Evolutionary conservation across 2,888 invertebrate species (phyloP).

Genomic region (Chymomyza caudatula): DNA sequence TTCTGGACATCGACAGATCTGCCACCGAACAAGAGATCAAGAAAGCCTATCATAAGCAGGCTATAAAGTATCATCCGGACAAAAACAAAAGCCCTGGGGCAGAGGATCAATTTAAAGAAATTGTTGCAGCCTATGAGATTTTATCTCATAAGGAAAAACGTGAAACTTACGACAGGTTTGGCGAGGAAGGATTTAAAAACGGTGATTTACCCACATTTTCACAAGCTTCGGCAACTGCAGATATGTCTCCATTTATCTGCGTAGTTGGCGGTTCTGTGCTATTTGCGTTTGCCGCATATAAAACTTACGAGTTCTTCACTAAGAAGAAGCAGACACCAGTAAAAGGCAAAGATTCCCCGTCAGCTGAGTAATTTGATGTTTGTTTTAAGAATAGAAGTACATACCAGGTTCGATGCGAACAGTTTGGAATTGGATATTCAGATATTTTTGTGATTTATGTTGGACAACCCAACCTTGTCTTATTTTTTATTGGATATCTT

Average conservation of each 20-base stretch:
- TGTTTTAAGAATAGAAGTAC: background rate
- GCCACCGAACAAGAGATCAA: constrained; percentile 18
- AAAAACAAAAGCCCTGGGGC: constrained; percentile 34
- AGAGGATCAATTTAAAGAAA: constrained; percentile 39
- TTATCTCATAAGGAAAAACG: constrained; percentile 53
- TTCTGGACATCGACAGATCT: constrained; percentile 24
- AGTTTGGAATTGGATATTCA: too few relatives aligned
- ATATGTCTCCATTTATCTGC: constrained; percentile 54
- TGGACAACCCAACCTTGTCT: too few relatives aligned
- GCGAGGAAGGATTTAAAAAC: constrained; percentile 46
- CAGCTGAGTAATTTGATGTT: constrained; percentile 7
- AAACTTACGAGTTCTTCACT: constrained; percentile 52
- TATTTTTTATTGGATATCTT: too few relatives aligned
- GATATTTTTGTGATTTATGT: too few relatives aligned
- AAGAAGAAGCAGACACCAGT: constrained; percentile 38
- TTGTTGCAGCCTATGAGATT: constrained; percentile 51
- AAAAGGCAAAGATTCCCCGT: constrained; percentile 34
- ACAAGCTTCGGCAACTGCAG: constrained; percentile 34
- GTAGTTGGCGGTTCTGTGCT: constrained; percentile 54
- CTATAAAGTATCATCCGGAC: constrained; percentile 27
- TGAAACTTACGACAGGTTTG: constrained; percentile 40
- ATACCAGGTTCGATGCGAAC: background rate
- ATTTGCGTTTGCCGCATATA: constrained; percentile 55
- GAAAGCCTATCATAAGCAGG: constrained; percentile 25
- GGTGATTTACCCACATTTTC: constrained; percentile 8